Base-by-base conservation (phyloP, 2,888 invertebrate species). In the Epinotia demarniana region DNA sequence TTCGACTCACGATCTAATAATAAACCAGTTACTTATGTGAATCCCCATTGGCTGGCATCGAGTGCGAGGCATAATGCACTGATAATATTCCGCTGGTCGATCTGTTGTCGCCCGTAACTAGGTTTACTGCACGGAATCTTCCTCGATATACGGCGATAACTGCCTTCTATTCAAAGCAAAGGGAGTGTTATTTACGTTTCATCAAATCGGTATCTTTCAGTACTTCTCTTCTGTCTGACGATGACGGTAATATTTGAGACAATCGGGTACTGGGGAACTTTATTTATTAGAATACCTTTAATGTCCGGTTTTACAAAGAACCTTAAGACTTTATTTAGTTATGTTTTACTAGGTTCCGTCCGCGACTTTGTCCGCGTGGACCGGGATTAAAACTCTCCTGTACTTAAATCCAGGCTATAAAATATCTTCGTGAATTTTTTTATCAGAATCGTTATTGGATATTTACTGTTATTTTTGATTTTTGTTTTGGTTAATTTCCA, bases 111-210 rank as follows among this genome's bases (percentile, higher is more conserved):
- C 9, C 27, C 27, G 69, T 61, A 75, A 72, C 66, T 75, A 66
- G 71, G 75, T 75, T 71, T 71, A 71, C 55, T 18, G 72, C 72
- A 46, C 33, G 75, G 72, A 75, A 75, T 64, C 58, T 75, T 71
- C 75, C 75, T 33, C 73, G 23, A 23, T 33, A n/a, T 18, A 11
- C 67, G 57, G 19, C 63, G n/a, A 43, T 66, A 60, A 58, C 39
- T 43, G 39, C 16, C 67, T 9, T 13, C 60, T 55, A 61, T 67
- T 39, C 23, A 66, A 18, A 19, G 11, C 12, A 11, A 18, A 16
- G 19, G 58, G 58, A 19, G 70, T 49, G 16, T 18, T 39, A 49
- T 73, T 67, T 67, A 66, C 49, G 60, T 60, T 73, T 46, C 61
- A 64, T 49, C 49, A 49, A 49, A 6, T 18, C n/a, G 12, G 23